A percentile compares a stretch with the other conserved stretches of the same genome.
These are phyloP conservation scores for Eulithis testata DNA, from an alignment of 2,888 invertebrate species.

Conservation along the genomic window DNA sequence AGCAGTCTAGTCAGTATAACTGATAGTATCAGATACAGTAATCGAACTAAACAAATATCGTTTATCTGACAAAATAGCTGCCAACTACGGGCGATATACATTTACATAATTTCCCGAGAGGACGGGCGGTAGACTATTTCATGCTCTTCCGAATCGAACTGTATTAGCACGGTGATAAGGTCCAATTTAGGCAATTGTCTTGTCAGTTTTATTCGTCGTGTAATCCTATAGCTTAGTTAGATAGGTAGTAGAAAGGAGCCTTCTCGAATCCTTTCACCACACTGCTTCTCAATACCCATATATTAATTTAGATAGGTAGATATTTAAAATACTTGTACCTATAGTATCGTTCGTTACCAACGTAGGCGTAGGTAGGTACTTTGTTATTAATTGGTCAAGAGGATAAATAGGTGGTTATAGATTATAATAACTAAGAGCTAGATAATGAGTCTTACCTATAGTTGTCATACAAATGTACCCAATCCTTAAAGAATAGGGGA, in stretches of 20 bases:
- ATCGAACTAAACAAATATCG: constrained; percentile 60
- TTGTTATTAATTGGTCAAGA: no score
- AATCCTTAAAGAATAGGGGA: no score
- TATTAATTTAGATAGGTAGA: not conserved
- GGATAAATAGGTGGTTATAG: no score
- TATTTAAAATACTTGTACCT: no score
- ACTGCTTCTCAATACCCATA: not conserved
- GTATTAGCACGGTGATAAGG: not conserved
- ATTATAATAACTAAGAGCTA: no score
- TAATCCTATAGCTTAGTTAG: constrained; percentile 49
- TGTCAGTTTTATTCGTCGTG: constrained; percentile 55
- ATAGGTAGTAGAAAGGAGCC: constrained; percentile 1
- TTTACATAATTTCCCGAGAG: constrained; percentile 67
- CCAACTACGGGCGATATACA: constrained; percentile 58
- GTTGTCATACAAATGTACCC: no score
- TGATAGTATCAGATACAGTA: constrained; percentile 40
- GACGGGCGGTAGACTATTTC: constrained; percentile 36
- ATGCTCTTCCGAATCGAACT: not conserved
- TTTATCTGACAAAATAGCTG: constrained; percentile 65
- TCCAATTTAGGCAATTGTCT: constrained; percentile 41
- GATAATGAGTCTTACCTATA: no score
- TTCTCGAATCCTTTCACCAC: constrained; percentile 7
- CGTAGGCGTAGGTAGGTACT: no score
- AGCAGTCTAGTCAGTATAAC: constrained; percentile 14
- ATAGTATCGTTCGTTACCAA: no score